Evolutionary conservation across 1,140 invertebrate species (phyloP), one percentile per base, ranked within the genome.

Genomic region (Sweltsa coloradensis): DNA sequence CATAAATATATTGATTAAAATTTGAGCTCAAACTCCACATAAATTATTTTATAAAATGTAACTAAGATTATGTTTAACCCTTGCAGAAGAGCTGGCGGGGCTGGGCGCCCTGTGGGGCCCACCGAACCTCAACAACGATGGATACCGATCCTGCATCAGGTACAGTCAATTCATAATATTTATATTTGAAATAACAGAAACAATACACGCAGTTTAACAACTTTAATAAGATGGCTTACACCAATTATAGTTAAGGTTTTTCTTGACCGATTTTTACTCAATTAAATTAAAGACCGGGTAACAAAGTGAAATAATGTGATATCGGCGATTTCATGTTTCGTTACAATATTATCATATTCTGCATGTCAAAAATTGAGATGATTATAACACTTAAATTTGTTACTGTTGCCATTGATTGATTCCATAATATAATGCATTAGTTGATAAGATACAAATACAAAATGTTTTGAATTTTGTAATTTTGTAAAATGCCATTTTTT

Each of bases 1-100:
- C 19, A 21, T 31, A 37, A 41, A 44, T 36, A 4, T 50, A 43
- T 43, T 5, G 6, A 2, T 11, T 3, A 16, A 43, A n/a, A n/a
- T n/a, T n/a, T n/a, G n/a, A 25, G 26, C 18, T 9, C 6, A 16
- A 34, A 45, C 6, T 3, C 14, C 6, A n/a, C 14, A 45, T 19
- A 37, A 34, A 45, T 27, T 11, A 5, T 5, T 22, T 13, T 45
- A 7, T 3, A 24, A 37, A 24, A 45, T 37, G 3, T 13, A 27
- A 27, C n/a, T 4, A 36, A 45, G n/a, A 43, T 55, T 51, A 50
- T 54, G 48, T 55, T 53, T 22, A 47, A 47, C 54, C 49, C 41
- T 58, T 60, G 6, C 49, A 81, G 79, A 80, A 62, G 78, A 81
- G 68, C 68, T 80, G 54, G 71, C 74, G 14, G 70, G 70, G 53